Conservation (phyloP, 1,140 invertebrate genomes). For the Heliconius hermathena region DNA sequence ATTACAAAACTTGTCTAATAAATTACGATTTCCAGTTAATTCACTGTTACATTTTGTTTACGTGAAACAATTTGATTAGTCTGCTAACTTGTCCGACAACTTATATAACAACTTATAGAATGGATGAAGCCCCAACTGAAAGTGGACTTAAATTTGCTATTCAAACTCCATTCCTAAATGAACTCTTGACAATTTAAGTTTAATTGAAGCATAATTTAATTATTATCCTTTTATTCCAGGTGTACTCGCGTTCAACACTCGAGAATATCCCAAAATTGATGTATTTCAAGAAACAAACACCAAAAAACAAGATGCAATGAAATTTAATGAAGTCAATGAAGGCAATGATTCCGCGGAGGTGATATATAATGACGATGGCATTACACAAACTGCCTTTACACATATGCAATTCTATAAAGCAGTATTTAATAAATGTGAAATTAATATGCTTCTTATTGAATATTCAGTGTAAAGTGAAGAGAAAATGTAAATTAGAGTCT, state of each 20-base stretch:
- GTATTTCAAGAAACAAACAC: neutral
- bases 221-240: constrained; percentile 46
- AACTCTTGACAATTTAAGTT: constrained; percentile 29
- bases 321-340: constrained; percentile 25
- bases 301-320: constrained; percentile 24
- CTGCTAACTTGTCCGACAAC: constrained; percentile 29
- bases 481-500: constrained; percentile 46
- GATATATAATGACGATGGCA: constrained; percentile 75
- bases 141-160: constrained; percentile 31
- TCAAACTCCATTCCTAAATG: constrained; percentile 26
- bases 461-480: constrained; percentile 41
- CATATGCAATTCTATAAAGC: constrained; percentile 77
- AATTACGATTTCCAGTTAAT: constrained; percentile 9
- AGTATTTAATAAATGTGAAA: constrained; percentile 53
- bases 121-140: constrained; percentile 26
- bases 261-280: neutral
- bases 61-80: constrained; percentile 17
- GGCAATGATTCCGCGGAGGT: constrained; percentile 73
- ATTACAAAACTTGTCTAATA: constrained; percentile 3
- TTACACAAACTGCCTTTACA: constrained; percentile 70
- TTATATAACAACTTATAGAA: constrained; percentile 30
- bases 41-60: constrained; percentile 20
- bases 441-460: constrained; percentile 32
- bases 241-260: constrained; percentile 15
- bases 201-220: constrained; percentile 37